phyloP scores from a whole-genome alignment of 2,113 vertebrate species.

The Hemibagrus wyckioides region DNA sequence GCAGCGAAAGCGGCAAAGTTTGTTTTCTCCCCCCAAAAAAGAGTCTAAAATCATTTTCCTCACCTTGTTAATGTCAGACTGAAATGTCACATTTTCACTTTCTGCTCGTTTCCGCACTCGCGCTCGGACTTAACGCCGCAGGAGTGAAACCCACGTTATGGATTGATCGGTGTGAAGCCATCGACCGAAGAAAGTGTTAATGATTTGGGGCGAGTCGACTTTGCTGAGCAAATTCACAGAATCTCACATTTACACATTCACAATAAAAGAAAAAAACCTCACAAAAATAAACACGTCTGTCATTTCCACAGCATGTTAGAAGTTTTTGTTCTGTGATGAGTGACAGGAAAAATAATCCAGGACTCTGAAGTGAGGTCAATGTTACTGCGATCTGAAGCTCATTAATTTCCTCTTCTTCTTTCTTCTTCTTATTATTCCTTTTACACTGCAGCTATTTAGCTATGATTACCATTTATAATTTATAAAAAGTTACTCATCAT shows the following conservation, averaged over 20 bases:
- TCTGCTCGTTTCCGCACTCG: not conserved
- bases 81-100: not conserved
- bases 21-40: not conserved
- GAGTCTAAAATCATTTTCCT: not conserved
- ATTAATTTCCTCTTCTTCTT: no score
- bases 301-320: no score
- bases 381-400: not conserved
- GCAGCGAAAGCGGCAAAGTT: not conserved
- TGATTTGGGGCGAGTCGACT: not conserved
- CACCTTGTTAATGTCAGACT: not conserved
- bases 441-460: not conserved
- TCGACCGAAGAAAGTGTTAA: not conserved
- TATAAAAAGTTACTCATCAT: not conserved
- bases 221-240: not conserved
- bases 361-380: not conserved
- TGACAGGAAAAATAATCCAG: not conserved
- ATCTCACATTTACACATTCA: not conserved
- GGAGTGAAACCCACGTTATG: not conserved
- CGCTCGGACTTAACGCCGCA: no score
- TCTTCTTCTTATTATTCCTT: no score
- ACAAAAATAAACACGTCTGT: no score
- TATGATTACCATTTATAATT: not conserved
- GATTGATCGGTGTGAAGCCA: not conserved
- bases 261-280: not conserved
- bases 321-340: not conserved